These are phyloP conservation scores for Sinopyrophorus schimmeli DNA, from an alignment of 2,888 invertebrate species.

Conservation along the genomic window DNA sequence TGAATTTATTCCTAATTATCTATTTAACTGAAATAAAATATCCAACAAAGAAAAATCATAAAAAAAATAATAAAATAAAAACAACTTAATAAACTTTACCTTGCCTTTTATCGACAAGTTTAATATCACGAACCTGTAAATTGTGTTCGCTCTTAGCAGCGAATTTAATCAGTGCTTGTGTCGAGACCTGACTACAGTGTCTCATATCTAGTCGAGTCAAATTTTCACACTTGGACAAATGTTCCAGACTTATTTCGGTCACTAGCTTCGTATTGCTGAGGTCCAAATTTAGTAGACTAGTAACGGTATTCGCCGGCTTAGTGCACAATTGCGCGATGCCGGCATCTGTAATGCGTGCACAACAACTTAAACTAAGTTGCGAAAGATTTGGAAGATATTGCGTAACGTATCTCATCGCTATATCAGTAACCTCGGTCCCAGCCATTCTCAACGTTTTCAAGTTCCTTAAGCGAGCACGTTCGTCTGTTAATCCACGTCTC, in stretches of 20 bases:
- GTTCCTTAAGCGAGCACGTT: slow-evolving; percentile 76
- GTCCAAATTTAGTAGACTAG: slow-evolving; percentile 72
- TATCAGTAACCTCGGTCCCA: slow-evolving; percentile 89
- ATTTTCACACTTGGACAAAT: slow-evolving; percentile 75
- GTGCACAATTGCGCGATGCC: slow-evolving; percentile 86
- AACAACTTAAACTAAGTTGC: slow-evolving; percentile 81
- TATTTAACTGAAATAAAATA: background rate
- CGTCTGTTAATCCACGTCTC: slow-evolving; percentile 74
- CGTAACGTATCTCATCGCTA: slow-evolving; percentile 75
- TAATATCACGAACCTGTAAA: slow-evolving; percentile 78
- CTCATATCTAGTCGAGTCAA: slow-evolving; percentile 74
- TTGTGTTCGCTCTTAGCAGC: slow-evolving; percentile 80
- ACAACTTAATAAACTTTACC: slow-evolving; percentile 15
- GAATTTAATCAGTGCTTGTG: slow-evolving; percentile 81
- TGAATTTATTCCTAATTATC: background rate
- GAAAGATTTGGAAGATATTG: slow-evolving; percentile 76
- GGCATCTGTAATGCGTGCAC: slow-evolving; percentile 86
- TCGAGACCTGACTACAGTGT: slow-evolving; percentile 78
- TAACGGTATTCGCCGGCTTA: slow-evolving; percentile 69
- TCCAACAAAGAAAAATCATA: slow-evolving; percentile 1
- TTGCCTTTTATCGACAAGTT: slow-evolving; percentile 66
- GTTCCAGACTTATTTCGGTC: slow-evolving; percentile 81
- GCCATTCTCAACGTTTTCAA: slow-evolving; percentile 76
- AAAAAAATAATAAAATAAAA: slow-evolving; percentile 3
- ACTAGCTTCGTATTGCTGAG: slow-evolving; percentile 81